Base-by-base conservation (phyloP, 92 coral and sea anemone genomes). In the Nematostella vectensis region DNA sequence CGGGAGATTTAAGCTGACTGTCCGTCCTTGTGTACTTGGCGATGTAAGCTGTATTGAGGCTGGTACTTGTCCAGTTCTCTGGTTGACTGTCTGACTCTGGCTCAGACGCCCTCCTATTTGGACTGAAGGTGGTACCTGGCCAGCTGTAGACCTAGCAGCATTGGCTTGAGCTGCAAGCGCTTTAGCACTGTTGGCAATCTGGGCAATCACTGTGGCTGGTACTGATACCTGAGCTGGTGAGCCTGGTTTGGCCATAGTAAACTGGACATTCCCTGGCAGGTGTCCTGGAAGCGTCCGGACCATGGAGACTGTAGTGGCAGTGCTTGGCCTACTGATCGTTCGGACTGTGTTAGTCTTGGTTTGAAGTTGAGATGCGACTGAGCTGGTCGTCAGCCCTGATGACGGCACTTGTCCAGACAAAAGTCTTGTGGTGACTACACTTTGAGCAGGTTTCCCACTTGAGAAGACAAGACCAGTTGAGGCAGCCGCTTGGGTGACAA, bases 131-230 rank as follows among this genome's bases (percentile, higher is more conserved):
- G 11, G 11, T 10, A 17, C 4, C 4, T 8, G 21, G 4, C 51
- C 23, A n/a, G n/a, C n/a, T 45, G 51, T 9, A 4, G 51, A 19
- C 23, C 51, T 11, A 6, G 51, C 9, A 6, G 40, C 15, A 15
- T 15, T 33, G 9, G 21, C 51, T 19, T 45, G 51, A 4, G 18
- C 51, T 9, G 51, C 51, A 11, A 45, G 51, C 4, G 23, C 51
- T 45, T 45, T 45, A 19, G 51, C 51, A 17, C 51, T 45, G 21
- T 45, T 45, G 4, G 51, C 51, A 22, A 45, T 11, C 21, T 45
- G 51, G 4, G 51, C 51, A 45, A 45, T 45, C 23, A 45, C 51
- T 45, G 51, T 45, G 9, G 51, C 51, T 4, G 51, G 23, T 22
- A 45, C 51, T 4, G 51, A 45, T 4, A 45, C 51, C 23, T 45